Percentiles rank a stretch among this genome's conserved stretches.
phyloP scores from a whole-genome alignment of 2,113 vertebrate species.

The Calidris pugnax region DNA sequence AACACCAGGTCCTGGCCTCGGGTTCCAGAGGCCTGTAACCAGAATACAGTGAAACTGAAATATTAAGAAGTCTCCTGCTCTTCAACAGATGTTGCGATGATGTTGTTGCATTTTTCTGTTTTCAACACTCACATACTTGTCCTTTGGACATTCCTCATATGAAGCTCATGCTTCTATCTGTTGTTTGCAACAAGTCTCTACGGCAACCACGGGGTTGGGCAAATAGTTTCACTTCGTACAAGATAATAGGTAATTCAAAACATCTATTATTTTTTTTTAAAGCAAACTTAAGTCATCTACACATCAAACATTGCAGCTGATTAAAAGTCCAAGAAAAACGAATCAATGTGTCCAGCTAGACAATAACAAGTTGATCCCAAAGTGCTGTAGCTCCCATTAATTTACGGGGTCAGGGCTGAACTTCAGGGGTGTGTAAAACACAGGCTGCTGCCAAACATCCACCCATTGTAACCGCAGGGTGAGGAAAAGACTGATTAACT shows the following conservation, averaged over 20 bases:
- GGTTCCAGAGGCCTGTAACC: background rate
- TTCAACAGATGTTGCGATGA: background rate
- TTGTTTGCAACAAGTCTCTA: constrained; percentile 37
- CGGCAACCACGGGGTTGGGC: background rate
- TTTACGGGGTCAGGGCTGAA: background rate
- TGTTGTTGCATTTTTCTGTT: background rate
- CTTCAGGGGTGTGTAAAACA: background rate
- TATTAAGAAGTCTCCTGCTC: background rate
- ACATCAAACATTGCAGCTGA: background rate
- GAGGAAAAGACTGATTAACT: background rate
- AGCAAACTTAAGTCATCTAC: background rate
- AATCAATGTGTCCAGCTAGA: background rate
- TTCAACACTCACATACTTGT: constrained; percentile 11
- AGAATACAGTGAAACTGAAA: background rate
- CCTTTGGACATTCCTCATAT: background rate
- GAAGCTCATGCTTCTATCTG: background rate
- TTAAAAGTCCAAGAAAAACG: constrained; percentile 10
- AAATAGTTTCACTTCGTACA: constrained; percentile 33
- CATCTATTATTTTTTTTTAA: background rate
- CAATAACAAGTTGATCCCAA: background rate
- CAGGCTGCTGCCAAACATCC: background rate
- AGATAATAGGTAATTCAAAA: constrained; percentile 49
- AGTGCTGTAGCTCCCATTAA: background rate
- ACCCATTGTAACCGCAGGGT: background rate
- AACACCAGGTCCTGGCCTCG: background rate